A percentile compares a stretch with the other conserved stretches of the same genome.
Evolutionary conservation across 2,797 vertebrate genomes (phyloP).

Genomic region (Lepidocolaptes lacrymiger): DNA sequence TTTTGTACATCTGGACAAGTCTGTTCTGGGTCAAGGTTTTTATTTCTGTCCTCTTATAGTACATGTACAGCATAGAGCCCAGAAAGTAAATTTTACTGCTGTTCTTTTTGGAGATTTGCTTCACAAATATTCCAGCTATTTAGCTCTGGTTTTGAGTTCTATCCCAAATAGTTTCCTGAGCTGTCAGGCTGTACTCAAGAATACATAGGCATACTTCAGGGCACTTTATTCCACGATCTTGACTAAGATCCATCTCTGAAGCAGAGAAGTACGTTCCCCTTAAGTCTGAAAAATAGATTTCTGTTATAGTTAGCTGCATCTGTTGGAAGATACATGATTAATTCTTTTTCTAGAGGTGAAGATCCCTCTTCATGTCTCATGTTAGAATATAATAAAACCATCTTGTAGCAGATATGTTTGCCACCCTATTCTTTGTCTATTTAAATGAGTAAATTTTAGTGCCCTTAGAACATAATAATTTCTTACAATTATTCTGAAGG

Average conservation of each 20-base stretch:
- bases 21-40: background rate
- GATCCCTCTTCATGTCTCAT: background rate
- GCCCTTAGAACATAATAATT: background rate
- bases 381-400: background rate
- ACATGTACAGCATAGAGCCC: background rate
- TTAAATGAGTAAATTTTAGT: background rate
- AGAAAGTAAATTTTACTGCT: background rate
- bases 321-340: background rate
- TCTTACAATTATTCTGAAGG: background rate
- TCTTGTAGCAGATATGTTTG: background rate
- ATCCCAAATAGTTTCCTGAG: background rate
- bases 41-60: background rate
- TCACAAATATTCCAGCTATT: background rate
- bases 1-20: background rate
- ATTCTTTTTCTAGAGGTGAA: background rate
- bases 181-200: background rate
- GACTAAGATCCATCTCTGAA: background rate
- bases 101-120: background rate
- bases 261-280: background rate
- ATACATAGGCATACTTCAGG: background rate
- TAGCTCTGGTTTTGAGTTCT: background rate
- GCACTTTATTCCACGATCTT: background rate
- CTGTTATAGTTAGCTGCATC: background rate
- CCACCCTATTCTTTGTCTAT: rapidly evolving
- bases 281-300: background rate